phyloP scores from a whole-genome alignment of 2,797 vertebrate genomes.

The Gymnothorax javanicus region DNA sequence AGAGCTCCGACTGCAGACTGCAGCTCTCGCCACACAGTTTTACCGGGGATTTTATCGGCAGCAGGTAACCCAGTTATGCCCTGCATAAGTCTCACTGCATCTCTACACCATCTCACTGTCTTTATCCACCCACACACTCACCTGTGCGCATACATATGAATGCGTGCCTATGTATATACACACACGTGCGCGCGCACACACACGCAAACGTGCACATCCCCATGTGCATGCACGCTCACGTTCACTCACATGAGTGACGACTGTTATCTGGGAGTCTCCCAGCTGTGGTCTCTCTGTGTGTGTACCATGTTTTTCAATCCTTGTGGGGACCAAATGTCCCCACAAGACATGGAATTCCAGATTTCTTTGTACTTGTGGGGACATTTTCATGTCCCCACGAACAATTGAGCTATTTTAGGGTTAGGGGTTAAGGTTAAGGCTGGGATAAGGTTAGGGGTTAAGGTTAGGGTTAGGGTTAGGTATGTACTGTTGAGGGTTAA shows the following conservation, averaged over 20 bases:
- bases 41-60: background rate
- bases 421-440: too few relatives aligned
- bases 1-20: background rate
- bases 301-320: too few relatives aligned
- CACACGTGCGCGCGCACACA: background rate
- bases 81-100: background rate
- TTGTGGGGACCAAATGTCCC: too few relatives aligned
- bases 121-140: background rate
- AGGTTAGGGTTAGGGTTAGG: too few relatives aligned
- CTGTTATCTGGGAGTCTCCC: background rate
- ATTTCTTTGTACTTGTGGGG: too few relatives aligned
- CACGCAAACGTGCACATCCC: background rate
- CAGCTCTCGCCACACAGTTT: background rate
- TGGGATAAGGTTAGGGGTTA: too few relatives aligned
- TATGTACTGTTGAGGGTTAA: too few relatives aligned
- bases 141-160: background rate
- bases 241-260: background rate
- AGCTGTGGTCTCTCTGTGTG: too few relatives aligned
- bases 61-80: background rate
- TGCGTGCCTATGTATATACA: background rate
- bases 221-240: background rate
- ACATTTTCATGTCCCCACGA: too few relatives aligned
- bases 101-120: background rate
- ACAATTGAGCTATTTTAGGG: too few relatives aligned
- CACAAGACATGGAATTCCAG: too few relatives aligned